Conservation (phyloP, 1,140 invertebrate species). For the Sycophila sp. region DNA sequence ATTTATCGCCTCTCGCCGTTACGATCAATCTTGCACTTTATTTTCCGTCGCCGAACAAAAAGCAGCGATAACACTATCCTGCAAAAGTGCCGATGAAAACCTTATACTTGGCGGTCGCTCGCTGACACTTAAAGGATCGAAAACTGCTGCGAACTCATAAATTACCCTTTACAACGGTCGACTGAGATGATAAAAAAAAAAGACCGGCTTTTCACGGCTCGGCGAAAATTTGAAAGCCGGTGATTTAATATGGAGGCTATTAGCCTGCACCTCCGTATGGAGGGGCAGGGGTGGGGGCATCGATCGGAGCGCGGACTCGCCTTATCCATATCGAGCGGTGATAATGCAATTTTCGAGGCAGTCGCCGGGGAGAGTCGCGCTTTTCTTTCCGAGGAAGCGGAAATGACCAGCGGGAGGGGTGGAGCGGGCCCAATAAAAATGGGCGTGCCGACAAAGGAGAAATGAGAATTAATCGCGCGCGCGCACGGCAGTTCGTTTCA, state of each 20-base stretch:
- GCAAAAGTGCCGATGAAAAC: too few species aligned
- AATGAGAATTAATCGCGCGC: conserved; percentile 42
- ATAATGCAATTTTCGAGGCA: conserved; percentile 32
- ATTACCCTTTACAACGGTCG: neutral
- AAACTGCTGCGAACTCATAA: conserved; percentile 2
- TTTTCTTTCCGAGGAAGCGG: conserved; percentile 33
- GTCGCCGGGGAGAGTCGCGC: neutral
- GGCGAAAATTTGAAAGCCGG: conserved; percentile 19
- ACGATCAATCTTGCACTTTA: too few species aligned
- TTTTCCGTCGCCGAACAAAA: too few species aligned
- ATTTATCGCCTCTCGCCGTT: too few species aligned
- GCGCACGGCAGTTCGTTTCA: conserved; percentile 37
- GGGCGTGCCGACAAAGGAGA: conserved; percentile 41
- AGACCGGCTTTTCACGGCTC: neutral
- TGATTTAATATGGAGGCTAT: conserved; percentile 28
- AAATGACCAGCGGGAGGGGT: conserved; percentile 35
- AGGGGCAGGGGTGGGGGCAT: neutral
- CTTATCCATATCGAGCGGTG: conserved; percentile 28
- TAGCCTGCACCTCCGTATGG: neutral
- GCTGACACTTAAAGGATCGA: too few species aligned
- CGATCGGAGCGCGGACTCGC: conserved; percentile 9
- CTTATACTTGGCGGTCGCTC: too few species aligned
- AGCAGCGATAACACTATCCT: too few species aligned
- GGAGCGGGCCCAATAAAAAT: conserved; percentile 38
- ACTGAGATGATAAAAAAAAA: too few species aligned